Conservation (phyloP, 2,888 invertebrate genomes). For the Panopea generosa region DNA sequence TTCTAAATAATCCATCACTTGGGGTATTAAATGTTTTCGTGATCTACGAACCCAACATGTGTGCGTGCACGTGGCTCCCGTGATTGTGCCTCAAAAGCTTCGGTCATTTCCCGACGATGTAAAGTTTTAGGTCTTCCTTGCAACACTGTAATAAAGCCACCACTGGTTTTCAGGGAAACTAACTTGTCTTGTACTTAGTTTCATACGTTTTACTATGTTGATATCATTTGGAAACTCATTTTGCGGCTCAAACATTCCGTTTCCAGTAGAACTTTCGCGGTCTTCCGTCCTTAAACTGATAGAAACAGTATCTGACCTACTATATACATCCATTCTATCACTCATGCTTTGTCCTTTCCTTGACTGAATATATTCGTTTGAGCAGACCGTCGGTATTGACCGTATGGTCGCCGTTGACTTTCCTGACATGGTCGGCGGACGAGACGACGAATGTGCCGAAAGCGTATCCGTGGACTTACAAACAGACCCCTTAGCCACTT, state of each 20-base stretch:
- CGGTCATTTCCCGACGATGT: slow-evolving; percentile 50
- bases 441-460: slow-evolving; percentile 18
- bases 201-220: slow-evolving; percentile 63
- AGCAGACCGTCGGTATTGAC: slow-evolving; percentile 27
- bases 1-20: no score
- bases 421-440: slow-evolving; percentile 33
- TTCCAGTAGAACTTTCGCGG: slow-evolving; percentile 1
- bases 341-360: not conserved
- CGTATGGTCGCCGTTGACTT: slow-evolving; percentile 34
- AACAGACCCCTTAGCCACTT: slow-evolving; percentile 30
- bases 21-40: slow-evolving; percentile 5
- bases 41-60: slow-evolving; percentile 58
- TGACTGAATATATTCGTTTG: not conserved
- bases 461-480: slow-evolving; percentile 41
- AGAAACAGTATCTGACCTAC: slow-evolving; percentile 5
- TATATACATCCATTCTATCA: not conserved
- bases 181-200: slow-evolving; percentile 53
- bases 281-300: not conserved
- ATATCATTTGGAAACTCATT: slow-evolving; percentile 66
- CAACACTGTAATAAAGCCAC: slow-evolving; percentile 52
- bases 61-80: slow-evolving; percentile 49
- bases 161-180: slow-evolving; percentile 52
- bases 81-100: slow-evolving; percentile 12
- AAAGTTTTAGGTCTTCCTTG: slow-evolving; percentile 59
- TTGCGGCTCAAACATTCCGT: slow-evolving; percentile 48